Base-by-base conservation (phyloP, 2,113 vertebrate genomes). In the Agelaius tricolor region DNA sequence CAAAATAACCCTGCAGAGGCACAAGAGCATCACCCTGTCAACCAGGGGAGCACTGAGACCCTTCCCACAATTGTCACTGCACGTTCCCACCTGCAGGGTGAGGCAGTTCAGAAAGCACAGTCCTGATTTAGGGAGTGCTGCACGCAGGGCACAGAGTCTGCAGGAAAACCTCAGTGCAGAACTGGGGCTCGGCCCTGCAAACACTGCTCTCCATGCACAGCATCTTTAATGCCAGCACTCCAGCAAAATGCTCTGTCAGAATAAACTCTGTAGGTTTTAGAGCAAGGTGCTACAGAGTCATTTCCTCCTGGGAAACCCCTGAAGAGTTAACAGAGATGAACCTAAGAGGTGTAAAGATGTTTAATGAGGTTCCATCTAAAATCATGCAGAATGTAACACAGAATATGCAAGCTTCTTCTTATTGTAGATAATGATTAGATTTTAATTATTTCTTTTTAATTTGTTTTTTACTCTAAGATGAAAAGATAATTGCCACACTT, bases 1-100 rank as follows among this genome's bases (percentile, higher is more conserved):
- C 16, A 47, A 31, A 85, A 55, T 19, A 39, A 57, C n/a, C 23
- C 54, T 5, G 17, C 39, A 75, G 31, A 51, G 46, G 47, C 11
- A 83, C 24, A 14, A 11, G 58, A 82, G 22, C 6, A 18, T 21
- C 35, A 30, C 8, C 31, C 3, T 4, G 7, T 9, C 7, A 13
- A 27, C 9, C 0, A 1, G 47, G 35, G 8, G 69, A 82, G 74
- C 47, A 28, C 46, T 75, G 2, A 57, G 28, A 52, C 20, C 52
- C 31, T 75, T 31, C 20, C 21, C 65, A 1, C 21, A n/a, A 3
- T 1, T 14, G 1, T 15, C 43, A 7, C 0, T 46, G 87, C 55
- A 33, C 55, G 2, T 10, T 54, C 4, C 68, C 81, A 33, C 0
- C 14, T 44, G 73, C 52, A 63, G 84, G 61, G 30, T 9, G 41